phyloP scores from a whole-genome alignment of 2,797 vertebrate genomes.

The Mallotus villosus region DNA sequence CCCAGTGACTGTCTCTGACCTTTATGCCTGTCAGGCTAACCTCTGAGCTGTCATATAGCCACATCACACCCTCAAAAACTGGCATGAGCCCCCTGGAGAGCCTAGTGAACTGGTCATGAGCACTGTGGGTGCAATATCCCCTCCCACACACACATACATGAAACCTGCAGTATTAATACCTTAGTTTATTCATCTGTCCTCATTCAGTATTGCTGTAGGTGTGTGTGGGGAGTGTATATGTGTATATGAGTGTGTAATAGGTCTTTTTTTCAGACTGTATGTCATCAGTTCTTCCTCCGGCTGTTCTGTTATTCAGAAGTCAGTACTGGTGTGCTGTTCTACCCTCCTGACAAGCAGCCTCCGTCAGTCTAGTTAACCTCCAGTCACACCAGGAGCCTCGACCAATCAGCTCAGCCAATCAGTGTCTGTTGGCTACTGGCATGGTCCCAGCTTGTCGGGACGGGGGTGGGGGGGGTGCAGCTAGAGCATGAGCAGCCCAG shows the following conservation, averaged over 20 bases:
- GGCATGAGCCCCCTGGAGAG: not conserved
- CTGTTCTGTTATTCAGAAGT: not conserved
- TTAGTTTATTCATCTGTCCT: not conserved
- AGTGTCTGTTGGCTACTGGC: constrained; percentile 29
- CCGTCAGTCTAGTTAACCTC: constrained; percentile 35
- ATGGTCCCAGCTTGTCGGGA: constrained; percentile 25
- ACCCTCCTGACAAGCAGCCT: constrained; percentile 1
- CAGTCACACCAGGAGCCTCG: constrained; percentile 15
- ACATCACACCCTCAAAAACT: not conserved
- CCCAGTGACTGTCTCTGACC: constrained; percentile 38
- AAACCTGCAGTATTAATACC: too few species aligned
- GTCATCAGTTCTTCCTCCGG: too few species aligned
- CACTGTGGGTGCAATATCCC: not conserved
- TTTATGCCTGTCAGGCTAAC: constrained; percentile 52
- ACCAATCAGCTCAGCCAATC: constrained; percentile 31
- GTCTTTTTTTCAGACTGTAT: too few species aligned
- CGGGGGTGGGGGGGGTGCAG: constrained; percentile 8
- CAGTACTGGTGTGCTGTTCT: not conserved
- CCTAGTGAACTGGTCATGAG: constrained; percentile 5
- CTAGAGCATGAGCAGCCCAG: constrained; percentile 20
- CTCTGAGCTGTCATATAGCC: constrained; percentile 40
- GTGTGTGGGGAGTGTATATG: not conserved
- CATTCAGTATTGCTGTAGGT: not conserved
- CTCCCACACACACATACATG: too few species aligned
- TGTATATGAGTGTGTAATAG: too few species aligned